Base-by-base conservation (phyloP, 2,888 invertebrate genomes). In the Watsonalla cultraria region DNA sequence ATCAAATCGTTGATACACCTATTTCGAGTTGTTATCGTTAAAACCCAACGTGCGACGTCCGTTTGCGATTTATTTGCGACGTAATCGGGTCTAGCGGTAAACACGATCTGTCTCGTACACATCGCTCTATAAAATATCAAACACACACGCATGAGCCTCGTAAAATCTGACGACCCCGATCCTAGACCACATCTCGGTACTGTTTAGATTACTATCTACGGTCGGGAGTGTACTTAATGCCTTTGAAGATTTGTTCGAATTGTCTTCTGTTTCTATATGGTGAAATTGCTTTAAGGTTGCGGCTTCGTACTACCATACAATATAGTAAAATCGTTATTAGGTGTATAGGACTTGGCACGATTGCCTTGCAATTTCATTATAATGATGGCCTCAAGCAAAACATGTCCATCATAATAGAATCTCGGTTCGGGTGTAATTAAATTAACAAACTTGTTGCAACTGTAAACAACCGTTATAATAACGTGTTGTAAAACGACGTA, bases 1-100 rank as follows among this genome's bases (percentile, higher is more conserved):
- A 60, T 59, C 55, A 54, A 62, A 48, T 42, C 7, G 8, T 42
- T 42, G 42, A 42, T 11, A 11, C 5, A 68, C 74, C 78, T 77
- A 83, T 80, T 88, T 89, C 79, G 86, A 80, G 65, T 59, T 66
- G 73, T 75, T 80, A 84, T 86, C 82, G 86, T 87, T 88, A 87
- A 82, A 74, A 68, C 69, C 65, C 66, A 58, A 58, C 63, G 67
- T 65, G 66, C 61, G 61, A 66, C 70, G 72, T 73, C 76, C 72
- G 68, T 68, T 64, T 57, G 76, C 82, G 81, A 88, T 88, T 86
- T 88, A 87, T 87, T 79, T 66, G 72, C 82, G 84, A 83, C 85
- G 72, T 78, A 87, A 88, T 81, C 84, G 82, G 85, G 88, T 78
- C 86, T 79, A 68, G 60, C 74, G 70, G 85, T 85, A 84, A 78